Percentiles rank a stretch among this genome's conserved stretches.
These are phyloP conservation scores for Serrognathus titanus DNA, from an alignment of 2,888 invertebrate genomes.

Conservation along the genomic window DNA sequence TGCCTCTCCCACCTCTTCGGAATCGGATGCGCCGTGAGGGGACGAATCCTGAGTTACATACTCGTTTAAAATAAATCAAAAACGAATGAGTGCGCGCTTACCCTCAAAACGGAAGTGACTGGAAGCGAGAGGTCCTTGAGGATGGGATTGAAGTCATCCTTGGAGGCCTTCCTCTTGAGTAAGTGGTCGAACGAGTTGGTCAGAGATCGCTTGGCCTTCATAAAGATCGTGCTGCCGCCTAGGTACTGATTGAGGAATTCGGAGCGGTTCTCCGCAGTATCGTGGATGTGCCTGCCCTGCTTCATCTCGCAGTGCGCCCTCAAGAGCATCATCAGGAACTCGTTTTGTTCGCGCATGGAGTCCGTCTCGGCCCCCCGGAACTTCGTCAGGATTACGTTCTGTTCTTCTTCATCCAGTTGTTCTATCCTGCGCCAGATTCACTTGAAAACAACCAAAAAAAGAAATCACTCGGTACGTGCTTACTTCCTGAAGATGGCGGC, in stretches of 20 bases:
- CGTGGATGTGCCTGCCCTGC: slow-evolving; percentile 84
- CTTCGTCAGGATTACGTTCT: slow-evolving; percentile 78
- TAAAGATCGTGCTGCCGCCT: slow-evolving; percentile 72
- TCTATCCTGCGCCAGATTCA: slow-evolving; percentile 57
- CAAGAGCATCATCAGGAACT: slow-evolving; percentile 86
- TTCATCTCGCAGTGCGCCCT: slow-evolving; percentile 86
- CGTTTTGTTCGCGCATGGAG: slow-evolving; percentile 76
- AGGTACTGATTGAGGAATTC: slow-evolving; percentile 85
- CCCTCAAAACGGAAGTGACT: slow-evolving; percentile 20
- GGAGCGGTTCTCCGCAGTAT: slow-evolving; percentile 82
- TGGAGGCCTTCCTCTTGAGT: slow-evolving; percentile 72
- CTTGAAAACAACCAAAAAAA: neutral
- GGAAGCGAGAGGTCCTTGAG: slow-evolving; percentile 27
- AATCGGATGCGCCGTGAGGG: slow-evolving; percentile 36
- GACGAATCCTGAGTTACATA: slow-evolving; percentile 47
- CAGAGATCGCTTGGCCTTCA: slow-evolving; percentile 80
- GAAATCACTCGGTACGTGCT: neutral
- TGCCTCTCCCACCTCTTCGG: slow-evolving; percentile 38
- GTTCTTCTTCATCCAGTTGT: slow-evolving; percentile 77
- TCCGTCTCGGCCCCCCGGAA: slow-evolving; percentile 77
- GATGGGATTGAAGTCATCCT: slow-evolving; percentile 60
- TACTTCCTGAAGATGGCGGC: slow-evolving; percentile 65
- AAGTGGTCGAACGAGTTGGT: slow-evolving; percentile 82
- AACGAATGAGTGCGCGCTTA: slow-evolving; percentile 25
- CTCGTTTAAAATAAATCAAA: slow-evolving; percentile 22